Percentiles rank a stretch among this genome's conserved stretches.
Evolutionary conservation across 1,140 invertebrate species (phyloP).

Genomic region (Drosophila serrata): DNA sequence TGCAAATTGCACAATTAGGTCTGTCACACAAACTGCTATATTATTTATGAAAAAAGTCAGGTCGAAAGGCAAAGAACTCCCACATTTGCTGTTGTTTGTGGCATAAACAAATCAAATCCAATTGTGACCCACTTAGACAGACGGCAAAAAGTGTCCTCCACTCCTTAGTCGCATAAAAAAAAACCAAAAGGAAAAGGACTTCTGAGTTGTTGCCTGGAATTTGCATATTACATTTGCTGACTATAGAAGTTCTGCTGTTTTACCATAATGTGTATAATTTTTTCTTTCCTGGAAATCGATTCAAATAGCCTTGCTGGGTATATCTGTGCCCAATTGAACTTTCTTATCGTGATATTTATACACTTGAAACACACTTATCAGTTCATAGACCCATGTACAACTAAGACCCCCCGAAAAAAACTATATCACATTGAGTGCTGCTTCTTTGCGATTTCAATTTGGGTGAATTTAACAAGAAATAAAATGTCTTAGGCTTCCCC

Average conservation of each 20-base stretch:
- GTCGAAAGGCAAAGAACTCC: conserved; percentile 2
- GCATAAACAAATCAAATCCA: conserved; percentile 77
- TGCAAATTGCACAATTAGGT: conserved; percentile 22
- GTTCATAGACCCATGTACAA: conserved; percentile 21
- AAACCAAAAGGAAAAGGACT: conserved; percentile 24
- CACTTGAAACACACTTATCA: conserved; percentile 23
- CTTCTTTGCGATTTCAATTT: background rate
- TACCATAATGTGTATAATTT: background rate
- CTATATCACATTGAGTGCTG: background rate
- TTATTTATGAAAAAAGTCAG: conserved; percentile 16
- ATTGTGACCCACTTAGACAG: conserved; percentile 70
- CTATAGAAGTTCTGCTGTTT: background rate
- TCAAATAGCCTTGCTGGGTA: background rate
- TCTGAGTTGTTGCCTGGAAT: conserved; percentile 37
- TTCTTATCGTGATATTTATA: conserved; percentile 14
- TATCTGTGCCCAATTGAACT: background rate
- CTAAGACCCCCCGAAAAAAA: conserved; percentile 3
- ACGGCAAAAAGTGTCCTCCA: conserved; percentile 30
- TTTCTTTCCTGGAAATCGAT: conserved; percentile 38
- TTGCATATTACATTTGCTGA: conserved; percentile 43
- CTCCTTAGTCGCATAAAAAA: conserved; percentile 16
- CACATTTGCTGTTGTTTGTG: conserved; percentile 39
- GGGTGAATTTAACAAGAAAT: conserved; percentile 20
- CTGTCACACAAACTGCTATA: conserved; percentile 11
- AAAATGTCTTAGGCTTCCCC: conserved; percentile 1